Evolutionary conservation across 2,113 vertebrate species (phyloP).

Genomic region (Tyrannus savana): DNA sequence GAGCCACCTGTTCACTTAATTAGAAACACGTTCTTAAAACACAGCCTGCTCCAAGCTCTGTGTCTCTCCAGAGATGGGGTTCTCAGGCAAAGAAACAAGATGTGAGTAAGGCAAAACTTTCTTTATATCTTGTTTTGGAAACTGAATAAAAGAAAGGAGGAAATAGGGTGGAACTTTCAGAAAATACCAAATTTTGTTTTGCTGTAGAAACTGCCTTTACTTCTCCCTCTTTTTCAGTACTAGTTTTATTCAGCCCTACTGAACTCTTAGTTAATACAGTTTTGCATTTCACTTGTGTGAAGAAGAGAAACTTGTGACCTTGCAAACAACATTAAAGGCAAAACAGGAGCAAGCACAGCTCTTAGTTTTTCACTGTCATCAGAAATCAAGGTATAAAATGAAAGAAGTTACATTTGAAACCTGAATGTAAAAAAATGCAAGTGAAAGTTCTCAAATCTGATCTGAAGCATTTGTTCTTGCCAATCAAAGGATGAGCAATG

Average conservation of each 20-base stretch:
- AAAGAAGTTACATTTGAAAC: neutral
- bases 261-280: neutral
- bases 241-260: neutral
- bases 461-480: neutral
- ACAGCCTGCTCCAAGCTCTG: neutral
- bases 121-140: neutral
- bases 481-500: neutral
- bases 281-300: neutral
- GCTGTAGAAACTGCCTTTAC: rapidly evolving
- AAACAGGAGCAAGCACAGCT: neutral
- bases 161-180: neutral
- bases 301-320: neutral
- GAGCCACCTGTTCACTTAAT: constrained; percentile 70
- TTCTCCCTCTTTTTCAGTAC: neutral
- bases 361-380: neutral
- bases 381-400: neutral
- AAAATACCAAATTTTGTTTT: neutral
- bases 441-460: neutral
- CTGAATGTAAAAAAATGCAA: neutral
- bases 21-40: constrained; percentile 47
- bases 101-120: neutral
- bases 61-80: neutral
- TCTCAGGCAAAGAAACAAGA: neutral
- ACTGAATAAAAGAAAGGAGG: neutral
- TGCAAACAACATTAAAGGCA: neutral